Conservation (phyloP, 2,888 invertebrate species). For the Patella ulyssiponensis region DNA sequence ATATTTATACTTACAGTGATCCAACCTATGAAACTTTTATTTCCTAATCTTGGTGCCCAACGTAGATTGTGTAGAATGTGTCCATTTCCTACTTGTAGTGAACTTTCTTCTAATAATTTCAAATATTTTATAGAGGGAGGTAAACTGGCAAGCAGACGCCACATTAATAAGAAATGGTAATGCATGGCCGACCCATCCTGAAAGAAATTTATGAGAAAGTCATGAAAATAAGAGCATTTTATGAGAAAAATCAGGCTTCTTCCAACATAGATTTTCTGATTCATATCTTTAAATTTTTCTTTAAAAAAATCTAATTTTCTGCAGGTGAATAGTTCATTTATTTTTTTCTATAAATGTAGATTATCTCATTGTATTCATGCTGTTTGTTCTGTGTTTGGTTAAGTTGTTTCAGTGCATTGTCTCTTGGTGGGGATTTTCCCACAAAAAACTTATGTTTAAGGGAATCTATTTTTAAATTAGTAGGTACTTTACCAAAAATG, state of each 20-base stretch:
- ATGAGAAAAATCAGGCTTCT: no score
- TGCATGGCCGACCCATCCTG: constrained; percentile 82
- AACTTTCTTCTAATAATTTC: constrained; percentile 80
- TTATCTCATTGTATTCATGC: no score
- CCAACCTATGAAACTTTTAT: constrained; percentile 89
- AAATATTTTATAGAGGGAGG: constrained; percentile 92
- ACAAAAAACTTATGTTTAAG: neutral
- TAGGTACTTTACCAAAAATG: constrained; percentile 56
- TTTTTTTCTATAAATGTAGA: no score
- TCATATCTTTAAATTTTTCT: no score
- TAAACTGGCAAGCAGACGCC: constrained; percentile 86
- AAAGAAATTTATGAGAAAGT: constrained; percentile 1
- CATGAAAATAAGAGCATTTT: no score
- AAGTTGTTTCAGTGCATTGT: no score
- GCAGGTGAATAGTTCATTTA: no score
- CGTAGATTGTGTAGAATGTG: constrained; percentile 86
- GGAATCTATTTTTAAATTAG: neutral
- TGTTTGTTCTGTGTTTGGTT: no score
- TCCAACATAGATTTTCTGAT: no score
- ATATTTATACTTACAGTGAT: constrained; percentile 76
- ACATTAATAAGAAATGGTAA: constrained; percentile 89
- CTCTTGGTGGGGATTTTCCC: no score
- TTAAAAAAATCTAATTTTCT: no score
- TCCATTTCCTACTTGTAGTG: constrained; percentile 80
- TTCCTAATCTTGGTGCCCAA: constrained; percentile 90